Conservation (phyloP, 2,113 vertebrate genomes). For the Chloropsis hardwickii region DNA sequence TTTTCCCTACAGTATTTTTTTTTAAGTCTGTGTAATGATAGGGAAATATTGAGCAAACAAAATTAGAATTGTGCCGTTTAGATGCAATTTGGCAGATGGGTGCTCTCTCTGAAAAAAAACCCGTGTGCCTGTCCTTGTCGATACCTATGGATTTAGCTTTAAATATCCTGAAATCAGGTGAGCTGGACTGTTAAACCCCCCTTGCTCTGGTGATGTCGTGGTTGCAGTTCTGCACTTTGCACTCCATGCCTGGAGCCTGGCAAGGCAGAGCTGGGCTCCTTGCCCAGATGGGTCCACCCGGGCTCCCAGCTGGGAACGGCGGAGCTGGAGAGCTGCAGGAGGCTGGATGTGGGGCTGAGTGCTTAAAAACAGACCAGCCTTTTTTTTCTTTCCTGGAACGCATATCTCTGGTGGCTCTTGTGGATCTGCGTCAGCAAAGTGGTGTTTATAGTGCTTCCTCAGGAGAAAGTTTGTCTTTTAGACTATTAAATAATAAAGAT, state of each 20-base stretch:
- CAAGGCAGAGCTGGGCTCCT: rapidly evolving
- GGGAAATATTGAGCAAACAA: not conserved
- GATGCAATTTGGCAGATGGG: not conserved
- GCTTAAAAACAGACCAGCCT: not conserved
- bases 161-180: not conserved
- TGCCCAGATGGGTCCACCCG: not conserved
- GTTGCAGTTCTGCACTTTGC: not conserved
- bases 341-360: not conserved
- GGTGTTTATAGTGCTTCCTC: not conserved
- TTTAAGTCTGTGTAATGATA: not conserved
- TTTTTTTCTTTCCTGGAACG: rapidly evolving
- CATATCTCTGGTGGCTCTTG: not conserved
- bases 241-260: not conserved
- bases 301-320: not conserved
- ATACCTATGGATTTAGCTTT: not conserved
- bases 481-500: not conserved
- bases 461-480: not conserved
- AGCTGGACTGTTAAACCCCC: not conserved
- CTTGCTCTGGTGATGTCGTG: rapidly evolving
- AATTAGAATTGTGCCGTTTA: not conserved
- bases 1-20: not conserved
- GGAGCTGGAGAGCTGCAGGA: not conserved
- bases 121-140: not conserved
- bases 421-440: not conserved
- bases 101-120: not conserved